Conservation (phyloP, 2,797 vertebrate genomes). For the Pipistrellus pygmaeus region DNA sequence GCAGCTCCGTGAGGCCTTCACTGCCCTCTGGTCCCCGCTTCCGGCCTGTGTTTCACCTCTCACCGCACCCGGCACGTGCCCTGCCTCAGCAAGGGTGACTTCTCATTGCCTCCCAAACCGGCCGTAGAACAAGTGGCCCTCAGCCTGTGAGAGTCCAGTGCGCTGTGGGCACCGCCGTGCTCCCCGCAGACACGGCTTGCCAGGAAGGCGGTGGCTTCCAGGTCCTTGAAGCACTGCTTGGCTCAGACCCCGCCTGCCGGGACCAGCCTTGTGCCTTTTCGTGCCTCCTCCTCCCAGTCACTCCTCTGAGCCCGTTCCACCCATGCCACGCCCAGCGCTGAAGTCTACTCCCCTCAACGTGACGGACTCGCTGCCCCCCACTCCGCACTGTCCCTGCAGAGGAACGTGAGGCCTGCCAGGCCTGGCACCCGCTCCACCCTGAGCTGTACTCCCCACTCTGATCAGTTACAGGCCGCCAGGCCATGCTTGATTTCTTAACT, state of each 20-base stretch:
- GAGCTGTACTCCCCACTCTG: neutral
- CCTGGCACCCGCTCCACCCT: neutral
- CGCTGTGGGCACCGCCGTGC: neutral
- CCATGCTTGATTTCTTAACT: neutral
- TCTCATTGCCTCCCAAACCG: neutral
- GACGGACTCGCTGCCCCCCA: neutral
- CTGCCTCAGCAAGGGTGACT: neutral
- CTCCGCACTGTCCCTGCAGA: neutral
- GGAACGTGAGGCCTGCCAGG: neutral
- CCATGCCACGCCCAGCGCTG: neutral
- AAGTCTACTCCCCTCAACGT: neutral
- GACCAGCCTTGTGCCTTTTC: neutral
- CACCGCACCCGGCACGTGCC: rapidly evolving
- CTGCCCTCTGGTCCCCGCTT: neutral
- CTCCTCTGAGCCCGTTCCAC: neutral
- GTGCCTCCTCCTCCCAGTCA: neutral
- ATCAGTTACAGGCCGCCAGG: neutral
- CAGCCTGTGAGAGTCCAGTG: neutral
- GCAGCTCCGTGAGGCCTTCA: neutral
- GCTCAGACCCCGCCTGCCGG: neutral
- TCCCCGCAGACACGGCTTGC: neutral
- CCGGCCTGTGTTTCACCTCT: neutral
- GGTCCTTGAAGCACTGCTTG: neutral
- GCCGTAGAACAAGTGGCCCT: neutral
- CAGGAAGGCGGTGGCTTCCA: neutral